Percentiles rank a stretch among this genome's conserved stretches.
phyloP scores from a whole-genome alignment of 2,113 vertebrate genomes.

The Agapornis roseicollis region DNA sequence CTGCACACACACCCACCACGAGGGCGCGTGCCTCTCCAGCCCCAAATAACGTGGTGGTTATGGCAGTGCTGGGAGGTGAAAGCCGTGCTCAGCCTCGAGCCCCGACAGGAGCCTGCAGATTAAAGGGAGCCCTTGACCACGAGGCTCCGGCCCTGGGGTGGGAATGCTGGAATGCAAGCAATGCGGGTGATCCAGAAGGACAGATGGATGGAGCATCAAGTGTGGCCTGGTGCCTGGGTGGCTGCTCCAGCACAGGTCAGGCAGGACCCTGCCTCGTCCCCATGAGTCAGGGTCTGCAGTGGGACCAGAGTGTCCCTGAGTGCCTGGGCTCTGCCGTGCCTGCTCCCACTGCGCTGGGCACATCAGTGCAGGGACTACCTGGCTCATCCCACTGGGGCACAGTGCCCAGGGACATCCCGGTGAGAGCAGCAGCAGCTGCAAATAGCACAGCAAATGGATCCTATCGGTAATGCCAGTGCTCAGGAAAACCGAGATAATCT shows the following conservation, averaged over 20 bases:
- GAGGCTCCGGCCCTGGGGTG: background rate
- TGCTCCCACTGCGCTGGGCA: rapidly evolving
- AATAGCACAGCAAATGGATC: background rate
- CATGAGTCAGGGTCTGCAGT: background rate
- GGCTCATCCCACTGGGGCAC: rapidly evolving
- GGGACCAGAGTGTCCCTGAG: rapidly evolving
- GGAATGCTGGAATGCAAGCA: background rate
- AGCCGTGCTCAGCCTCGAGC: background rate
- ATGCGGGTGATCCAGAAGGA: background rate
- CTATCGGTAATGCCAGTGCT: rapidly evolving
- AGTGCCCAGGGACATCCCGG: background rate
- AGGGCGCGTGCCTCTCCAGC: background rate
- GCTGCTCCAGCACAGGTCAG: background rate
- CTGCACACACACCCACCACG: background rate
- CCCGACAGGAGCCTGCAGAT: background rate
- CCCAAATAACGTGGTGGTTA: background rate
- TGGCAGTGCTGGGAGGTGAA: background rate
- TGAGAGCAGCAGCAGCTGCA: background rate
- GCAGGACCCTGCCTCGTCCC: background rate
- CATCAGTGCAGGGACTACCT: rapidly evolving
- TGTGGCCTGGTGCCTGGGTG: rapidly evolving
- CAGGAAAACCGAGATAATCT: background rate
- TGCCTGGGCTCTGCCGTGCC: background rate
- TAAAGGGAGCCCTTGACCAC: slow-evolving; percentile 28
- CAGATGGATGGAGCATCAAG: rapidly evolving